These are phyloP conservation scores for Eunapius fragilis DNA, from an alignment of 37 sponge, comb jelly and placozoan genomes.

Conservation along the genomic window DNA sequence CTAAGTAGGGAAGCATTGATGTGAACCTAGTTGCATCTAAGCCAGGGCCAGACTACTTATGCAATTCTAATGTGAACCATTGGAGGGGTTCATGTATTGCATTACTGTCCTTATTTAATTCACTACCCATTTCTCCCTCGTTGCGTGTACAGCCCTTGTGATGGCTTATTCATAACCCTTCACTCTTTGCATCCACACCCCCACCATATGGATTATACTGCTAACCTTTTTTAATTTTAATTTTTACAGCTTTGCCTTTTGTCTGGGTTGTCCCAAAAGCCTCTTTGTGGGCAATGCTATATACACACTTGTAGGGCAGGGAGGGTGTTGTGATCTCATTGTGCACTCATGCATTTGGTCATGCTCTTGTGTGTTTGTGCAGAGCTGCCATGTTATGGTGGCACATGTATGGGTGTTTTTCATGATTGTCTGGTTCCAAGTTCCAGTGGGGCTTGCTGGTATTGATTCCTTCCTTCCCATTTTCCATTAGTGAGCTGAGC, in stretches of 20 bases:
- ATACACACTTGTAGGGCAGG: not conserved
- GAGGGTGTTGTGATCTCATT: not conserved
- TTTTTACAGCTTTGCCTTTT: not conserved
- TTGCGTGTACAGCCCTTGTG: not conserved
- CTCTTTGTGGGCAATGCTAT: not conserved
- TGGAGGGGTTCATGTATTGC: not conserved
- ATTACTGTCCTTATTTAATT: not conserved
- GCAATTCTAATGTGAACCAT: not conserved
- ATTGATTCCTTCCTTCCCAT: constrained; percentile 1
- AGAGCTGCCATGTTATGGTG: too few relatives aligned
- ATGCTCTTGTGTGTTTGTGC: too few relatives aligned
- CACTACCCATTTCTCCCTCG: not conserved
- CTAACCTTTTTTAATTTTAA: not conserved
- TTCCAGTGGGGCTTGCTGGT: not conserved
- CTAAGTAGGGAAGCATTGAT: not conserved
- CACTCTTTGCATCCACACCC: not conserved
- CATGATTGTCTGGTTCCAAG: too few relatives aligned
- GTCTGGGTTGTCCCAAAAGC: not conserved
- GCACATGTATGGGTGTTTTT: too few relatives aligned
- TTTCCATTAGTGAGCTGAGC: constrained; percentile 36
- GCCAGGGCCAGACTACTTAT: not conserved
- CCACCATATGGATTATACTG: not conserved
- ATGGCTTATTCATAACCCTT: not conserved
- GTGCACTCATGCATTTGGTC: not conserved
- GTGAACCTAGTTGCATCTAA: not conserved